Percentiles rank a stretch among this genome's conserved stretches.
Evolutionary conservation across 1,140 invertebrate species (phyloP).

Genomic region (Amphibalanus amphitrite): DNA sequence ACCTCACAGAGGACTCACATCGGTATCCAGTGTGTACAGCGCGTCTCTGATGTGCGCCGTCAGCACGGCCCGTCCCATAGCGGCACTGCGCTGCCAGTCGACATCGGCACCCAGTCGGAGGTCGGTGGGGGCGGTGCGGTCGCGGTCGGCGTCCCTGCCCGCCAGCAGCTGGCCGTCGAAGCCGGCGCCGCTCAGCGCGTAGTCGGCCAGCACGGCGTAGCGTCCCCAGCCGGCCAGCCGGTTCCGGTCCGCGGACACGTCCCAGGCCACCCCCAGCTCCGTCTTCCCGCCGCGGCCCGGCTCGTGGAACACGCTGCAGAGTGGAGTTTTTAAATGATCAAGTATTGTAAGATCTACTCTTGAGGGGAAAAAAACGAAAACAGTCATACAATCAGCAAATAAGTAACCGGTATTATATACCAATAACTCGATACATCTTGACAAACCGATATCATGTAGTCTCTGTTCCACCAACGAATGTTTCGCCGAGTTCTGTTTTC

Average conservation of each 20-base stretch:
- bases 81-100: background rate
- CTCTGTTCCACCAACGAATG: too few relatives aligned
- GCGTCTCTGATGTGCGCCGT: background rate
- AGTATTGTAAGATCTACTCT: too few relatives aligned
- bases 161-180: background rate
- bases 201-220: background rate
- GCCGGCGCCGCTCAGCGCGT: background rate
- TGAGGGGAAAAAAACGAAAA: too few relatives aligned
- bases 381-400: too few relatives aligned
- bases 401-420: too few relatives aligned
- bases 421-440: too few relatives aligned
- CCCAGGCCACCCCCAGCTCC: background rate
- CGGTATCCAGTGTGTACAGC: background rate
- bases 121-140: background rate
- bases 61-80: background rate
- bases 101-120: background rate
- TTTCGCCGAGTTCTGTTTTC: too few relatives aligned
- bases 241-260: background rate
- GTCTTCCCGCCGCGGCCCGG: too few relatives aligned
- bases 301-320: too few relatives aligned
- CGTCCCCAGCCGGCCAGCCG: background rate
- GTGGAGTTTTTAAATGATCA: too few relatives aligned
- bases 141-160: background rate
- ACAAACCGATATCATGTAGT: too few relatives aligned
- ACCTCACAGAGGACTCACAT: too few relatives aligned